Evolutionary conservation across 1,140 invertebrate species (phyloP).

Genomic region (Pachypsylla venusta): DNA sequence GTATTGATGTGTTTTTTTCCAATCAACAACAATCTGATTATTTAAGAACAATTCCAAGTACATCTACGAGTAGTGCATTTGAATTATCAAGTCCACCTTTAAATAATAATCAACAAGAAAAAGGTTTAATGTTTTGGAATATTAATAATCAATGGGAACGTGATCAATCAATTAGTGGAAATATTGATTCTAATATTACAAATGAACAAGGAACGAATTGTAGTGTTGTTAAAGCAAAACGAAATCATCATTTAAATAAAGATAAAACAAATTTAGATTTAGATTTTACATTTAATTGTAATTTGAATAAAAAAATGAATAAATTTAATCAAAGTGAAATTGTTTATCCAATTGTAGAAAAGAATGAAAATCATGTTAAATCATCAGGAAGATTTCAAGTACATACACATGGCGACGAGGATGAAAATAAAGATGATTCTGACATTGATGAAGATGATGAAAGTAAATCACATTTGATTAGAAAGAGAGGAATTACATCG

Average conservation of each 20-base stretch:
- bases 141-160: neutral
- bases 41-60: neutral
- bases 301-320: slow-evolving; percentile 26
- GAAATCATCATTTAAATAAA: slow-evolving; percentile 6
- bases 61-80: neutral
- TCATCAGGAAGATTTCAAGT: slow-evolving; percentile 31
- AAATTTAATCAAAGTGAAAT: slow-evolving; percentile 47
- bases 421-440: slow-evolving; percentile 22
- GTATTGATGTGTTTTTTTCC: neutral
- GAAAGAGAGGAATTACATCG: slow-evolving; percentile 1
- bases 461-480: slow-evolving; percentile 16
- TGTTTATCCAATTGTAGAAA: slow-evolving; percentile 68
- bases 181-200: slow-evolving; percentile 10
- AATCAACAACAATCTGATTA: neutral
- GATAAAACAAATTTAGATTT: neutral
- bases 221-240: slow-evolving; percentile 14
- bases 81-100: neutral
- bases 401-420: slow-evolving; percentile 26
- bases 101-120: neutral
- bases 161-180: neutral
- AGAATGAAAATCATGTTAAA: slow-evolving; percentile 51
- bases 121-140: neutral
- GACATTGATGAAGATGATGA: slow-evolving; percentile 17
- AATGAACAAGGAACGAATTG: slow-evolving; percentile 11
- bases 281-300: slow-evolving; percentile 24